Evolutionary conservation across 2,888 invertebrate genomes (phyloP).

Genomic region (Andrena haemorrhoa): DNA sequence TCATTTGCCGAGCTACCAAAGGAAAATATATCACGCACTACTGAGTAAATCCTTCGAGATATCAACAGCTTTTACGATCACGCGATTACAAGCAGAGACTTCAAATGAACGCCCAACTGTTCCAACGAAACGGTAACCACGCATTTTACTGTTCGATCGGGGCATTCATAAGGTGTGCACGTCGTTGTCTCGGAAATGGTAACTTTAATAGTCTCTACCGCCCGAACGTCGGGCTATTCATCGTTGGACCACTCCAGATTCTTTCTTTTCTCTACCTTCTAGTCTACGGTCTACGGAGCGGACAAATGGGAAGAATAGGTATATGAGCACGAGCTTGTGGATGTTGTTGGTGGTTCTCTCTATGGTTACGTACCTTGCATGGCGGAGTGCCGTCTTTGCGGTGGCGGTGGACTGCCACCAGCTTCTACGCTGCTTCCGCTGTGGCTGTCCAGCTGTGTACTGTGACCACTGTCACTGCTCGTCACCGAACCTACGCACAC

Average conservation of each 20-base stretch:
- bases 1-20: slow-evolving; percentile 31
- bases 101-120: slow-evolving; percentile 35
- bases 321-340: slow-evolving; percentile 64
- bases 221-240: slow-evolving; percentile 9
- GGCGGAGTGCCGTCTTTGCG: slow-evolving; percentile 86
- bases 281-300: slow-evolving; percentile 67
- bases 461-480: slow-evolving; percentile 96
- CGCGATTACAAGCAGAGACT: slow-evolving; percentile 30
- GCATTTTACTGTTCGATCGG: slow-evolving; percentile 25
- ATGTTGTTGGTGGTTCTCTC: slow-evolving; percentile 33
- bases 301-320: slow-evolving; percentile 58
- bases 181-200: not conserved
- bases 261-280: slow-evolving; percentile 60
- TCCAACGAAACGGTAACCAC: slow-evolving; percentile 22
- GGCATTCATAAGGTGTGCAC: slow-evolving; percentile 7
- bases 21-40: slow-evolving; percentile 39
- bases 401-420: slow-evolving; percentile 86
- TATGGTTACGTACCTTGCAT: slow-evolving; percentile 85
- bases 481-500: slow-evolving; percentile 91
- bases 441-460: slow-evolving; percentile 90
- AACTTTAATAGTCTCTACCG: not conserved
- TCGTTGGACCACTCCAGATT: slow-evolving; percentile 55
- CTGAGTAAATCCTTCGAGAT: slow-evolving; percentile 19
- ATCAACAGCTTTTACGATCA: slow-evolving; percentile 32
- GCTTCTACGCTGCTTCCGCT: slow-evolving; percentile 87